Base-by-base conservation (phyloP, 1,140 invertebrate species). In the Xylocopa sonorina region DNA sequence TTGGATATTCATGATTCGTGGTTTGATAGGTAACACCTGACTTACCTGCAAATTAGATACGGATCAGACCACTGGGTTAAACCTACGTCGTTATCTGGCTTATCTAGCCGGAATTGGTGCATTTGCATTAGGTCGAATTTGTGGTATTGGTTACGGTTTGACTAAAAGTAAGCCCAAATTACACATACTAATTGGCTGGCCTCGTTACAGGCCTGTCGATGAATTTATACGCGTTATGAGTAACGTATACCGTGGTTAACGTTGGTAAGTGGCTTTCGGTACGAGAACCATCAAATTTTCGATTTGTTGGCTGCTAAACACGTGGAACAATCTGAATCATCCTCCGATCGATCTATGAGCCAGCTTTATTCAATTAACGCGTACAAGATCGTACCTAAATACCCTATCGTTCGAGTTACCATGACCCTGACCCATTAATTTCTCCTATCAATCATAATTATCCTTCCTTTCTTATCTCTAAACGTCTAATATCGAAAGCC, bases 1-100 rank as follows among this genome's bases (percentile, higher is more conserved):
- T 24, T 51, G 71, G 71, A 71, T 51, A 60, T 62, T 32, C 66
- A 53, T 38, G 66, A 71, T 71, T 51, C 12, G 29, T 50, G 34
- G 55, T n/a, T 38, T n/a, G 63, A 46, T 76, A 57, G 29, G 38
- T 18, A 78, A 78, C 66, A 51, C 34, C 75, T 50, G 43, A 78
- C 75, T 60, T 78, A 78, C 75, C 75, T 78, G 75, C 43, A 62
- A 78, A 78, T 78, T 78, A 78, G 75, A 78, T 78, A 78, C 75
- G 67, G 75, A 53, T 78, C 75, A 78, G 67, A 78, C 71, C 75
- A 78, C 75, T 71, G 34, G 67, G 66, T 78, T 78, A 78, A 78
- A 78, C 75, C 75, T 78, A 71, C 75, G 75, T 27, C 67, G 75
- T 71, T 78, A 78, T 78, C 75, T 71, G 66, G 75, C 75, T 78